phyloP scores from a whole-genome alignment of 1,140 invertebrate genomes.

The Akabosia matsudoensis region DNA sequence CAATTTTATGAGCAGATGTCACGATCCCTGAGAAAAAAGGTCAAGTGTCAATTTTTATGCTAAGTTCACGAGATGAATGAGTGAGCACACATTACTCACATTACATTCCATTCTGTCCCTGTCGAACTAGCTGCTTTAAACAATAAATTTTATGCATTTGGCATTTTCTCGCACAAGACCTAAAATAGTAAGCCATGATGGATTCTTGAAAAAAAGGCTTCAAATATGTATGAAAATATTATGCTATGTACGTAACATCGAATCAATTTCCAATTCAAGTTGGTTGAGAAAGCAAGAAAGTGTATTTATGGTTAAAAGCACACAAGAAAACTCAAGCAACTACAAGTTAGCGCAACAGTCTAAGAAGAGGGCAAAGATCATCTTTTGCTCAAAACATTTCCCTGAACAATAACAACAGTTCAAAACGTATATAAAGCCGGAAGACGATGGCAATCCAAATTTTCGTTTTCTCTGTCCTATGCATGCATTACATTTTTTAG shows the following conservation, averaged over 20 bases:
- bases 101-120: neutral
- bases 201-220: neutral
- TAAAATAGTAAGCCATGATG: neutral
- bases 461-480: neutral
- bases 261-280: neutral
- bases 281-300: neutral
- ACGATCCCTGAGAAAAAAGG: conserved; percentile 23
- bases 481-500: neutral
- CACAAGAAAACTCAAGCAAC: neutral
- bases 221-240: too few species aligned
- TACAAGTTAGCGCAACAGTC: neutral
- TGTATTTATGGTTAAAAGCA: neutral
- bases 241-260: too few species aligned
- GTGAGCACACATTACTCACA: neutral
- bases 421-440: neutral
- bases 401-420: neutral
- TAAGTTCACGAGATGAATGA: neutral
- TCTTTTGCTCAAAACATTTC: neutral
- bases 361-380: conserved; percentile 14
- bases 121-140: neutral
- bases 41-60: conserved; percentile 11
- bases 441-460: conserved; percentile 15
- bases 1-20: neutral
- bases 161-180: neutral
- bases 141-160: neutral